A percentile compares a stretch with the other conserved stretches of the same genome.
These are phyloP conservation scores for Ochotona curzoniae DNA, from an alignment of 2,113 vertebrate species.

Conservation along the genomic window DNA sequence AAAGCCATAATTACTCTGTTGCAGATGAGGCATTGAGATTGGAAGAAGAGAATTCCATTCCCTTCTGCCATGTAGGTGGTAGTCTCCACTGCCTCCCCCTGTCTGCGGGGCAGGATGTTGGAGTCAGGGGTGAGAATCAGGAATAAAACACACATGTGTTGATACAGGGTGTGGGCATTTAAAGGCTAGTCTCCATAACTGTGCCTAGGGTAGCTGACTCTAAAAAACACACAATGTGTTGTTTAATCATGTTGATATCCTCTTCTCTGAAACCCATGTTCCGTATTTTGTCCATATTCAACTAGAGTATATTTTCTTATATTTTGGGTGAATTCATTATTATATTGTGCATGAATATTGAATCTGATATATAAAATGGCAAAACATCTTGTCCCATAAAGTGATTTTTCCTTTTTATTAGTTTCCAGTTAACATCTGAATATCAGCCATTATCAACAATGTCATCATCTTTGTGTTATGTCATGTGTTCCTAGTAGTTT, in stretches of 20 bases:
- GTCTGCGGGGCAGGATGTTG: too few relatives aligned
- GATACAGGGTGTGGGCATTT: too few relatives aligned
- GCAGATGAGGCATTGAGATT: too few relatives aligned
- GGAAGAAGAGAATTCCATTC: too few relatives aligned
- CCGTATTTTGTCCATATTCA: not conserved
- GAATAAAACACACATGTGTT: too few relatives aligned
- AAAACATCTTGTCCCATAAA: not conserved
- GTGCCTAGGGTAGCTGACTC: not conserved
- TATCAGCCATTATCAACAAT: not conserved
- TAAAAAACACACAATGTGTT: not conserved
- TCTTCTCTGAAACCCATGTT: not conserved
- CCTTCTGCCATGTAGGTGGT: too few relatives aligned
- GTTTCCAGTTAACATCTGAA: not conserved
- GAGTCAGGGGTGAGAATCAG: too few relatives aligned
- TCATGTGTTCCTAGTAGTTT: not conserved
- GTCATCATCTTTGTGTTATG: not conserved
- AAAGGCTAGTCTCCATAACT: too few relatives aligned
- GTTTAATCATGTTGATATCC: not conserved
- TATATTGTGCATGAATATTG: fast-evolving
- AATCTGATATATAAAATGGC: not conserved
- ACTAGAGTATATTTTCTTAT: not conserved
- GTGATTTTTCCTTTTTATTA: not conserved
- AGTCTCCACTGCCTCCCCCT: too few relatives aligned
- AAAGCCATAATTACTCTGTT: too few relatives aligned
- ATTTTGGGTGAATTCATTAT: not conserved